Evolutionary conservation across 2,888 invertebrate species (phyloP).

Genomic region (Archips crataeganus): DNA sequence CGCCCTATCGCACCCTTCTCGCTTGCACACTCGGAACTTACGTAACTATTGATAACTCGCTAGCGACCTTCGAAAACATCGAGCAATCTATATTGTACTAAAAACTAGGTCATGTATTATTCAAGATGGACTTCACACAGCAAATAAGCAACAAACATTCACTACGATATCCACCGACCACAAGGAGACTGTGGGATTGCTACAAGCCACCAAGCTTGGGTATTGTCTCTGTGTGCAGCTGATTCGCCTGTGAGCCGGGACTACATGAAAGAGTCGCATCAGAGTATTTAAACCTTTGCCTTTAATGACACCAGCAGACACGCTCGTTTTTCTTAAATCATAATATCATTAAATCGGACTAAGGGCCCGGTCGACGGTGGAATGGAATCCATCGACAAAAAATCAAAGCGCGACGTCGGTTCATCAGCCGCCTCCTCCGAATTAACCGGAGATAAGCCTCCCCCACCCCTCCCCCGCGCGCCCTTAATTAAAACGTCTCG

Average conservation of each 20-base stretch:
- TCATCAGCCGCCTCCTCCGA: slow-evolving; percentile 52
- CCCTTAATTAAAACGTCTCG: slow-evolving; percentile 65
- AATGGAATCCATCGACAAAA: slow-evolving; percentile 47
- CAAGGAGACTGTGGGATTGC: no score
- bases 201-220: no score
- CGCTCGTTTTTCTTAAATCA: slow-evolving; percentile 13
- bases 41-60: slow-evolving; percentile 6
- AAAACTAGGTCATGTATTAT: background rate
- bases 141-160: no score
- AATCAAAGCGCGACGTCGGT: slow-evolving; percentile 45
- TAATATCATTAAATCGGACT: slow-evolving; percentile 26
- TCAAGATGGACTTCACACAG: no score
- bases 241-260: no score
- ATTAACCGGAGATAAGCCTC: slow-evolving; percentile 59
- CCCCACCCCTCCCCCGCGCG: slow-evolving; percentile 38
- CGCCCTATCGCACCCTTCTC: slow-evolving; percentile 20
- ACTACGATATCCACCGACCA: no score
- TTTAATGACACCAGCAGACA: slow-evolving; percentile 6
- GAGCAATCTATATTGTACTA: background rate
- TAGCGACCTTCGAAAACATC: slow-evolving; percentile 8
- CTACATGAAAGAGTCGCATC: background rate
- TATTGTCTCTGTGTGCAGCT: no score
- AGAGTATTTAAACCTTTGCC: slow-evolving; percentile 15
- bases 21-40: slow-evolving; percentile 7
- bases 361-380: slow-evolving; percentile 26